Evolutionary conservation across 2,797 vertebrate species (phyloP).

Genomic region (Lacerta agilis): DNA sequence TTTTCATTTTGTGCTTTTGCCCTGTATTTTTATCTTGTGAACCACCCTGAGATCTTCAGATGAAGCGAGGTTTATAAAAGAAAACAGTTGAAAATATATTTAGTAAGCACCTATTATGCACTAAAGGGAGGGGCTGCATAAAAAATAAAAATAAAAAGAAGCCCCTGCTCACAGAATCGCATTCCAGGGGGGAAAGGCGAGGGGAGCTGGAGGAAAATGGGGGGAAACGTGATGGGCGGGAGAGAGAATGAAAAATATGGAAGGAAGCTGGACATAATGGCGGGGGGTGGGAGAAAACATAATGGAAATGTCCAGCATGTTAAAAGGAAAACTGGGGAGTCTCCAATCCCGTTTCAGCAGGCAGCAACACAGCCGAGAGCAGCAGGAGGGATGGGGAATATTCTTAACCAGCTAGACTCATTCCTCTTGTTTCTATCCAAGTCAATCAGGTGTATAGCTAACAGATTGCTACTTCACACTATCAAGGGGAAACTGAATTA

Average conservation of each 20-base stretch:
- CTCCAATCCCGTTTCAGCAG: not conserved
- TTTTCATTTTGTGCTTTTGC: too few relatives aligned
- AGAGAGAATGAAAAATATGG: not conserved
- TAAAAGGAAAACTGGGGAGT: not conserved
- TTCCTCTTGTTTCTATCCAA: not conserved
- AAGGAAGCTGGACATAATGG: not conserved
- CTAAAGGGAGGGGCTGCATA: not conserved
- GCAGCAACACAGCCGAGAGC: not conserved
- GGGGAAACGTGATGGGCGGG: too few relatives aligned
- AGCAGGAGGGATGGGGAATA: not conserved
- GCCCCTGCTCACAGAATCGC: not conserved
- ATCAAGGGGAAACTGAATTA: not conserved
- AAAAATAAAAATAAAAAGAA: not conserved
- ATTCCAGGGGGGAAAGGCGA: not conserved
- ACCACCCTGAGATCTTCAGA: too few relatives aligned
- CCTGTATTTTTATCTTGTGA: too few relatives aligned
- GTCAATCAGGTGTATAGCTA: not conserved
- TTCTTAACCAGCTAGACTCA: too few relatives aligned
- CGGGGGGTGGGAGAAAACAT: too few relatives aligned
- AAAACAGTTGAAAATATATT: too few relatives aligned
- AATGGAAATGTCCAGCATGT: not conserved
- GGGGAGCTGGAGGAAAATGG: not conserved
- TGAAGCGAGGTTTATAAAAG: too few relatives aligned
- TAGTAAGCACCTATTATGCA: not conserved
- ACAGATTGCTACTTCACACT: too few relatives aligned